A percentile compares a stretch with the other conserved stretches of the same genome.
Conservation (phyloP, 2,113 vertebrate species). For the Asarcornis scutulata region DNA sequence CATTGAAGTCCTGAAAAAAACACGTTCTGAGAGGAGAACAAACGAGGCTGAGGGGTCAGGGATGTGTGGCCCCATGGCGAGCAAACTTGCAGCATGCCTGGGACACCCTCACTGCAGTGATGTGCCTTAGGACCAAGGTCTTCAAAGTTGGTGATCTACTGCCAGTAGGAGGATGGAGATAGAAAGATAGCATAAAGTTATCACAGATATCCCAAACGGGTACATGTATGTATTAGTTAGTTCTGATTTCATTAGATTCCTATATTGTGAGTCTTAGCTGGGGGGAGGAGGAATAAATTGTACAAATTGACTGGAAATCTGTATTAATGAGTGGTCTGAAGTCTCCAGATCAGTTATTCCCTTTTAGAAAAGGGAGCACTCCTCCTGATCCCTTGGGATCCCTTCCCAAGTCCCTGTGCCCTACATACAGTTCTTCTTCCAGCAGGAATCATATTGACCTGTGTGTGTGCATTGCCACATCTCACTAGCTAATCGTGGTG, state of each 20-base stretch:
- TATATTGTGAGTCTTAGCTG: not conserved
- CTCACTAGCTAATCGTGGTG: not conserved
- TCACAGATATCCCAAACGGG: not conserved
- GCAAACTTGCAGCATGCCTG: not conserved
- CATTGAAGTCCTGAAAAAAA: too few species aligned
- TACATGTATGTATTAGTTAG: not conserved
- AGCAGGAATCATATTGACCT: not conserved
- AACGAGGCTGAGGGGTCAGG: not conserved
- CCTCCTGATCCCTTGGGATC: not conserved
- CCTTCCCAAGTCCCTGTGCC: not conserved
- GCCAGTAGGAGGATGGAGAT: not conserved
- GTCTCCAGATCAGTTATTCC: not conserved
- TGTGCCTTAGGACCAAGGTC: not conserved
- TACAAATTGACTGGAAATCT: rapidly evolving
- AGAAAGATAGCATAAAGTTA: too few species aligned
- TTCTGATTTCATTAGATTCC: not conserved
- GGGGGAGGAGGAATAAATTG: not conserved
- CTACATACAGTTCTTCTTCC: not conserved
- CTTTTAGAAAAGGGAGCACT: not conserved
- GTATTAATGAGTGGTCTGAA: not conserved
- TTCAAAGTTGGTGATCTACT: too few species aligned
- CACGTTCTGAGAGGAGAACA: not conserved
- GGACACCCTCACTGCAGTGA: too few species aligned
- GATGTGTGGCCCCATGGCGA: rapidly evolving
- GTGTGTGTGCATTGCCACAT: not conserved